Evolutionary conservation across 1,140 invertebrate genomes (phyloP).

Genomic region (Hyles vespertilio): DNA sequence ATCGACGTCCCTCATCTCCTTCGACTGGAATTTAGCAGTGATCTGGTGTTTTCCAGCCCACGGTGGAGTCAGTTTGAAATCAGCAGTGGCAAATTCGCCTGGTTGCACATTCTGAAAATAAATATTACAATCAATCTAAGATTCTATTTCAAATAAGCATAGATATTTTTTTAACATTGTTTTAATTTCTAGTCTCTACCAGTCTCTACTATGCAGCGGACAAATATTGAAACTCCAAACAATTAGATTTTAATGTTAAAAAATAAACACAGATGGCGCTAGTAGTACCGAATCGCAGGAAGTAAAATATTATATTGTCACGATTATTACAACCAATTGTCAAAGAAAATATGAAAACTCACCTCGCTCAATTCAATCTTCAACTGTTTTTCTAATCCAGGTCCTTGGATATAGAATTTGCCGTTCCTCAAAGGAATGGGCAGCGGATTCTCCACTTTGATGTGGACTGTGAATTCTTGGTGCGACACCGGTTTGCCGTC

Average conservation of each 20-base stretch:
- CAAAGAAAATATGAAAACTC: conserved; percentile 25
- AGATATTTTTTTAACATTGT: neutral
- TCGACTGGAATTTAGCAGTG: conserved; percentile 87
- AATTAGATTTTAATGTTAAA: neutral
- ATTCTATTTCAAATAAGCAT: neutral
- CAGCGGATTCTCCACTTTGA: conserved; percentile 89
- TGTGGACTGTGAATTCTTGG: conserved; percentile 79
- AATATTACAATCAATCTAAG: neutral
- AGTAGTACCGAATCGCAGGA: too few relatives aligned
- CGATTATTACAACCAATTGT: neutral
- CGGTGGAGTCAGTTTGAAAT: conserved; percentile 83
- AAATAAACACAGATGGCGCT: conserved; percentile 12
- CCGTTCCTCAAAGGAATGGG: conserved; percentile 85
- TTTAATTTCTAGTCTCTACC: too few relatives aligned
- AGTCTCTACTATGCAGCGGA: too few relatives aligned
- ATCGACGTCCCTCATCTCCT: conserved; percentile 89
- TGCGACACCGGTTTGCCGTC: conserved; percentile 79
- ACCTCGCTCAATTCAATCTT: conserved; percentile 83
- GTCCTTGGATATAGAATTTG: conserved; percentile 86
- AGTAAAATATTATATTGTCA: too few relatives aligned
- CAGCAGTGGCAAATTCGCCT: conserved; percentile 79
- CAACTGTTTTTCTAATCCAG: conserved; percentile 83
- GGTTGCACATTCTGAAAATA: conserved; percentile 76
- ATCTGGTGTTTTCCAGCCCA: conserved; percentile 85
- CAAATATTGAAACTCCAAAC: too few relatives aligned